phyloP scores from a whole-genome alignment of 2,888 invertebrate genomes.

The Catocala fraxini region DNA sequence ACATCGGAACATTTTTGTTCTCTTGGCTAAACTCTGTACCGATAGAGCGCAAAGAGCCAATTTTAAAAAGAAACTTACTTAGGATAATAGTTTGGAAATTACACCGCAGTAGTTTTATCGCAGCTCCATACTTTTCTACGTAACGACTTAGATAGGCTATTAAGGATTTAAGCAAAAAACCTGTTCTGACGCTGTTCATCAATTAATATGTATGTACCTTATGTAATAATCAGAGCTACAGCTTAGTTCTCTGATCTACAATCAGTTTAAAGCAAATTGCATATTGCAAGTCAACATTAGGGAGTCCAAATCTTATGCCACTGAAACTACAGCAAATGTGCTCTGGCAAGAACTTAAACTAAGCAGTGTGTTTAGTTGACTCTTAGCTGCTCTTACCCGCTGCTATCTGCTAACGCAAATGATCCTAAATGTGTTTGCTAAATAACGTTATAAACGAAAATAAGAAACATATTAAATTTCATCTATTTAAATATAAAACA shows the following conservation, averaged over 20 bases:
- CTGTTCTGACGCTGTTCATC: too few relatives aligned
- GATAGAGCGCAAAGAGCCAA: conserved; percentile 4
- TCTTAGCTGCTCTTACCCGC: neutral
- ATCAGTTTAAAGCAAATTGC: too few relatives aligned
- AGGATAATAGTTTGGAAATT: conserved; percentile 5
- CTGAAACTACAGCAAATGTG: conserved; percentile 3
- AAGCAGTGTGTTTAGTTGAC: neutral
- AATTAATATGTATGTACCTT: too few relatives aligned
- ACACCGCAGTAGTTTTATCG: conserved; percentile 4
- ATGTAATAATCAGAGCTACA: too few relatives aligned
- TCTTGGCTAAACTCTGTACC: neutral
- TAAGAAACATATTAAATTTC: too few relatives aligned
- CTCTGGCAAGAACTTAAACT: conserved; percentile 6
- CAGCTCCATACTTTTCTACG: neutral
- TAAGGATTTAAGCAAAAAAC: neutral
- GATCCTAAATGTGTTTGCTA: too few relatives aligned
- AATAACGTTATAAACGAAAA: too few relatives aligned
- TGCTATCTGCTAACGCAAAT: too few relatives aligned
- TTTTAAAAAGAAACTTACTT: conserved; percentile 6
- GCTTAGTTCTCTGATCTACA: too few relatives aligned
- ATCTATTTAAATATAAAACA: too few relatives aligned
- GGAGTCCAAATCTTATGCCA: neutral
- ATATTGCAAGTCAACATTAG: too few relatives aligned
- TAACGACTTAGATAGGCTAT: neutral
- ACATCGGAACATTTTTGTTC: neutral